Base-by-base conservation (phyloP, 1,140 invertebrate genomes). In the Ptiloglossa arizonensis region DNA sequence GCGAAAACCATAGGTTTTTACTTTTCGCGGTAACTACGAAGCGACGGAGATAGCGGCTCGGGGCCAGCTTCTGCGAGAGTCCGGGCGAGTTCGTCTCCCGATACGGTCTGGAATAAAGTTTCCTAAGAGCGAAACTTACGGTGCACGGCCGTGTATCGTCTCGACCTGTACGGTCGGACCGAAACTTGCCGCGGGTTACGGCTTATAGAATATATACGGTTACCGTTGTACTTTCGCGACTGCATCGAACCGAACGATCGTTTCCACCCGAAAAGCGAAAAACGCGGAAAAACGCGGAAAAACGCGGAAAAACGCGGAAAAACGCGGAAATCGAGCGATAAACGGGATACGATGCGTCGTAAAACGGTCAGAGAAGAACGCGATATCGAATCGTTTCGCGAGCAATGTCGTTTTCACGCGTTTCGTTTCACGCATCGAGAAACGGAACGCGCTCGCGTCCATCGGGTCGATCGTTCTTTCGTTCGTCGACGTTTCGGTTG, bases 121-220 rank as follows among this genome's bases (percentile, higher is more conserved):
- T 19, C 41, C 15, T 60, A 60, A 50, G 32, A 44, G 32, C 17
- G 29, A 48, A 72, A 60, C 27, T 62, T 46, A 48, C 24, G 41
- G 41, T 22, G n/a, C 22, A 24, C 4, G 38, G 17, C 13, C 52
- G 52, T 44, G 57, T 24, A 38, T 68, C 68, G 35, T 15, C 19
- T 44, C 38, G 9, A 3, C 17, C 32, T 32, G 11, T 24, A 41
- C 35, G 59, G 32, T 62, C n/a, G n/a, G 59, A 62, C 35, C 59
- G 59, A 62, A 62, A 41, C 32, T 62, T 62, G 35, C 59, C 59
- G 38, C n/a, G 59, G 59, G 59, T 62, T 62, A 62, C 59, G 59
- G 59, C 35, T 24, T 62, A 62, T 24, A 35, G 35, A 41, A 41
- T 62, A 57, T 41, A 62, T 62, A 41, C n/a, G 13, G 35, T 24